Evolutionary conservation across 2,113 vertebrate genomes (phyloP).

Genomic region (Lepisosteus osseus): DNA sequence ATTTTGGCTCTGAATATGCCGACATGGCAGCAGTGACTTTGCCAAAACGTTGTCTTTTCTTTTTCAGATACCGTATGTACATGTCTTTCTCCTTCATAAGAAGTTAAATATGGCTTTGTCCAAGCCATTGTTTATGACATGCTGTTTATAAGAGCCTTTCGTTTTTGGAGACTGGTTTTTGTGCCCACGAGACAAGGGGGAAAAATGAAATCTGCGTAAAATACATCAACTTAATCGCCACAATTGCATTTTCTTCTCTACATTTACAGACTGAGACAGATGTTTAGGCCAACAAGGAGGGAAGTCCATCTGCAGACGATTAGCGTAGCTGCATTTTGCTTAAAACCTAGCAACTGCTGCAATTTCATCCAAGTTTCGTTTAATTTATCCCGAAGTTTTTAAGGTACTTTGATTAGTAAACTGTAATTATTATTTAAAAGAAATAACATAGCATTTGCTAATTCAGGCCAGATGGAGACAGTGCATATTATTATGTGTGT

Average conservation of each 20-base stretch:
- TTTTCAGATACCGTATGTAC: slow-evolving; percentile 20
- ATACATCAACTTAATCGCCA: slow-evolving; percentile 5
- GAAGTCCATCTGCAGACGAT: slow-evolving; percentile 40
- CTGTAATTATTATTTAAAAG: slow-evolving; percentile 24
- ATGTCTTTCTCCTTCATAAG: background rate
- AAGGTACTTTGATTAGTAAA: slow-evolving; percentile 19
- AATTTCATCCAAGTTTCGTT: slow-evolving; percentile 23
- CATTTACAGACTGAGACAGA: slow-evolving; percentile 12
- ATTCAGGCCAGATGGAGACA: background rate
- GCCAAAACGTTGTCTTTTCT: slow-evolving; percentile 28
- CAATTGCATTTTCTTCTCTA: background rate
- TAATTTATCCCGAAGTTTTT: slow-evolving; percentile 22
- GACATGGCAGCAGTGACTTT: slow-evolving; percentile 13
- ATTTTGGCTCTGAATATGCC: slow-evolving; percentile 28
- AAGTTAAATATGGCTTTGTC: slow-evolving; percentile 9
- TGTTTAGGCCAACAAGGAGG: background rate
- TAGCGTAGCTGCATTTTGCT: slow-evolving; percentile 27
- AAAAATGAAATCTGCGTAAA: background rate
- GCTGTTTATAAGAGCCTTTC: slow-evolving; percentile 28
- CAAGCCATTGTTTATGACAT: slow-evolving; percentile 24
- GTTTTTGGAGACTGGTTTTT: slow-evolving; percentile 30
- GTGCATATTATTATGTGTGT: slow-evolving; percentile 4
- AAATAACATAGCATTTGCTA: background rate
- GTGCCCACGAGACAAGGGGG: slow-evolving; percentile 10
- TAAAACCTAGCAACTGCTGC: slow-evolving; percentile 19